phyloP scores from a whole-genome alignment of 2,888 invertebrate species.

The Aradus depressus region DNA sequence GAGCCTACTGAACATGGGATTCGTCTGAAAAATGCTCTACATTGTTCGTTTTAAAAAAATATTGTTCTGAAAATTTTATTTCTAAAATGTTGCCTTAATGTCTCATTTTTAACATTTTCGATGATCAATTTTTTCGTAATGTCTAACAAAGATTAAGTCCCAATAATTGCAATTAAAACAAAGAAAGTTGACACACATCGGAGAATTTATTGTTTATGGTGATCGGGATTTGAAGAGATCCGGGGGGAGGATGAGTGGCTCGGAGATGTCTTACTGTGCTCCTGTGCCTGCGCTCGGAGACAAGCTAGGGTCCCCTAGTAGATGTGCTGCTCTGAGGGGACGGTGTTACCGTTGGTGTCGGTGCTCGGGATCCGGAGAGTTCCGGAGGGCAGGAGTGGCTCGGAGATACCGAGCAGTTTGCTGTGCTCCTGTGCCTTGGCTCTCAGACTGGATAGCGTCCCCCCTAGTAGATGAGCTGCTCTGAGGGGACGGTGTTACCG shows the following conservation, averaged over 20 bases:
- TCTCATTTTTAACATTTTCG: too few species aligned
- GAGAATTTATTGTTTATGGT: constrained; percentile 26
- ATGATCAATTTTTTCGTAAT: too few species aligned
- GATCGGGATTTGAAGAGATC: constrained; percentile 16
- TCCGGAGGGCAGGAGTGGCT: constrained; percentile 21
- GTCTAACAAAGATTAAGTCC: too few species aligned
- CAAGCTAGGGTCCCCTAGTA: constrained; percentile 58
- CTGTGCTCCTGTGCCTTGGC: constrained; percentile 93
- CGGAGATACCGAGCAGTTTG: constrained; percentile 50
- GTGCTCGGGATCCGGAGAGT: constrained; percentile 17
- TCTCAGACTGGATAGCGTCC: constrained; percentile 76
- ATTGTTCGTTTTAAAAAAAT: too few species aligned
- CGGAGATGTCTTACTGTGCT: constrained; percentile 59
- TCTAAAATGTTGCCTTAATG: too few species aligned
- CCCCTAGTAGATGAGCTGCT: constrained; percentile 23
- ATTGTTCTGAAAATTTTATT: too few species aligned
- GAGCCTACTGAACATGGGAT: too few species aligned
- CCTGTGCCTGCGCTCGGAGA: constrained; percentile 88
- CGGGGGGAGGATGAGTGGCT: constrained; percentile 21
- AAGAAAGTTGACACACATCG: too few species aligned
- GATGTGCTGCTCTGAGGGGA: constrained; percentile 23
- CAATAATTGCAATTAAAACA: too few species aligned
- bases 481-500: constrained; percentile 22
- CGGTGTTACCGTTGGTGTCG: constrained; percentile 26
- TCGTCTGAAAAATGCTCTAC: too few species aligned